Base-by-base conservation (phyloP, 2,888 invertebrate genomes). In the Drosophila subsilvestris region DNA sequence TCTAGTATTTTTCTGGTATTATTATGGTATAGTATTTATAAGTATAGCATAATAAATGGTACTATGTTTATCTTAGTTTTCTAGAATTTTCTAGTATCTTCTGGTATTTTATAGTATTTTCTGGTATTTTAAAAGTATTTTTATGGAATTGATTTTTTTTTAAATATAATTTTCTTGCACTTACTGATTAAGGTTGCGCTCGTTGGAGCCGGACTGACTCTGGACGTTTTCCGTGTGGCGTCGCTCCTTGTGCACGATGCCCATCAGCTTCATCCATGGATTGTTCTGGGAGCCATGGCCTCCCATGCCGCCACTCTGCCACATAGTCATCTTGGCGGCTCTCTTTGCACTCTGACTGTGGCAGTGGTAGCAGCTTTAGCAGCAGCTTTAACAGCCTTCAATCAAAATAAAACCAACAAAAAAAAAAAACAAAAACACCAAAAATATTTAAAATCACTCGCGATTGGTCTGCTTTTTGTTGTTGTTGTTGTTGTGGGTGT, bases 261-360 rank as follows among this genome's bases (percentile, higher is more conserved):
- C 96, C 96, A 96, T 96, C 80, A 96, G 93, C 92, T 96, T 96
- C 95, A 96, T 95, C 96, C 96, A 96, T 89, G 96, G 95, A 92
- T 96, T 96, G 94, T 95, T 95, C 92, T 95, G 95, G 93, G 94
- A 94, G 91, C 95, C 95, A 93, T 95, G 95, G 93, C 95, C 95
- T 86, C 95, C 95, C 94, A 95, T 95, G 92, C 95, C 95, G 91
- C 94, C 94, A 93, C 95, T 95, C 93, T 95, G 95, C 95, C 95
- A 95, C 95, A 95, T 95, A 93, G 94, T 94, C 94, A 94, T 94
- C 76, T 75, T 88, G 92, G 84, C 89, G 86, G 86, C 79, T 85
- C 51, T 58, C 32, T 70, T n/a, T 43, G 44, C 43, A 43, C 58
- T 20, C 47, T 20, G 43, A 53, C 22, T 48, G 51, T 70, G 67